Evolutionary conservation across 1,140 invertebrate genomes (phyloP), one percentile per base, ranked within the genome.

Genomic region (Scaptomyza pallida): DNA sequence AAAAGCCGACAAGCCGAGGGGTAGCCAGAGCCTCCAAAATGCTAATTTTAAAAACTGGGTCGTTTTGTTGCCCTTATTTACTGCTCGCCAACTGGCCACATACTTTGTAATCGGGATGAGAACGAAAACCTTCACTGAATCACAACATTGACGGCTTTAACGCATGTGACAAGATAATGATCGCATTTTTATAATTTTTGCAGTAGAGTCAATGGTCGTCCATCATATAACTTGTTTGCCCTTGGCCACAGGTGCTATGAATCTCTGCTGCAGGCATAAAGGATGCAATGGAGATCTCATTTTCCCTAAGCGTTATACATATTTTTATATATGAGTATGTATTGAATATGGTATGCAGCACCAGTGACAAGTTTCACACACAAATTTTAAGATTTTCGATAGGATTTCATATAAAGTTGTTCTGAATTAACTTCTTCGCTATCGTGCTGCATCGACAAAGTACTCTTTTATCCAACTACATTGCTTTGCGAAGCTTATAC

Each of bases 1-100:
- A 86, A 86, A 86, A 81, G 70, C 81, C 55, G 81, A 68, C 80
- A 76, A 80, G 68, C 76, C 67, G 62, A 52, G 71, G 59, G 40
- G 41, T 52, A 37, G 26, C 43, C 62, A 13, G 50, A 48, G 64
- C 68, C 63, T 61, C 65, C 56, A 75, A 75, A 85, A 72, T 55
- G 35, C 37, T 56, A 8, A 44, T 40, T 71, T 65, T 52, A 45
- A 65, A 65, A 71, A 52, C 40, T 45, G 37, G 50, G 26, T n/a
- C 45, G 9, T 21, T 23, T 48, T 47, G n/a, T 16, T 19, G 13
- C 37, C 19, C 26, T 37, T 41, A 50, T 50, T 50, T 51, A 40
- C 51, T 26, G 59, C 2, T 33, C 40, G 9, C 12, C 1, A 37
- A 54, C 50, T 61, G 57, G 3, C 48, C 48, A 52, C 21, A 23